Evolutionary conservation across 2,888 invertebrate genomes (phyloP).

Genomic region (Oeneis ivallda): DNA sequence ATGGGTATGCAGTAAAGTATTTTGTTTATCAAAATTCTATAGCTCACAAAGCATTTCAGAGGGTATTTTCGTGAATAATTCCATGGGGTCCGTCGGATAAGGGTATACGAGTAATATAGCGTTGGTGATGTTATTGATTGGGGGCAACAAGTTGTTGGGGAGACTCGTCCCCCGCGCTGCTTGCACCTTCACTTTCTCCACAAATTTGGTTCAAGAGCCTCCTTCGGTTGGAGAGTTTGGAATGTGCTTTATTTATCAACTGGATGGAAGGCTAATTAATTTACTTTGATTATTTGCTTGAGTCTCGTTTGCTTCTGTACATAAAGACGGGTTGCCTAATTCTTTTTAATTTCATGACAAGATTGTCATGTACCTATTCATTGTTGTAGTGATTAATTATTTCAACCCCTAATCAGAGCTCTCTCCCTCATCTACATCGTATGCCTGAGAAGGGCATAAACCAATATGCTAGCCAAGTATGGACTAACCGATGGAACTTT

Average conservation of each 20-base stretch:
- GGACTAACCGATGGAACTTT: no score
- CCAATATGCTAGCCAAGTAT: no score
- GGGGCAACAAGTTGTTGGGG: slow-evolving; percentile 75
- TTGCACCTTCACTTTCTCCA: slow-evolving; percentile 62
- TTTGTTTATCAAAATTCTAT: slow-evolving; percentile 19
- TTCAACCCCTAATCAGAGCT: no score
- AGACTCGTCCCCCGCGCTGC: slow-evolving; percentile 61
- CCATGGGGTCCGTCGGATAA: slow-evolving; percentile 47
- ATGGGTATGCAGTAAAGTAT: slow-evolving; percentile 9
- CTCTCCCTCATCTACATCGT: no score
- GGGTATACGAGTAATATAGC: slow-evolving; percentile 63
- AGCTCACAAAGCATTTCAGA: slow-evolving; percentile 19
- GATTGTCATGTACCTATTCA: not conserved
- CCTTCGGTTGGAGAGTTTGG: slow-evolving; percentile 41
- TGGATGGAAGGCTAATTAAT: slow-evolving; percentile 6
- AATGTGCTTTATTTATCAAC: slow-evolving; percentile 27
- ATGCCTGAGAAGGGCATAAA: no score
- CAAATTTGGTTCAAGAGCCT: slow-evolving; percentile 47
- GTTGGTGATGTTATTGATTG: slow-evolving; percentile 76
- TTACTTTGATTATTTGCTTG: slow-evolving; percentile 4
- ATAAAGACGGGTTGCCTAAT: not conserved
- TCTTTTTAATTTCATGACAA: not conserved
- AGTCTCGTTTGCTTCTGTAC: not conserved
- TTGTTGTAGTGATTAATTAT: no score
- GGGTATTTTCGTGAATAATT: slow-evolving; percentile 36